Evolutionary conservation across 1,140 invertebrate species (phyloP).

Genomic region (Scylla paramamosain): DNA sequence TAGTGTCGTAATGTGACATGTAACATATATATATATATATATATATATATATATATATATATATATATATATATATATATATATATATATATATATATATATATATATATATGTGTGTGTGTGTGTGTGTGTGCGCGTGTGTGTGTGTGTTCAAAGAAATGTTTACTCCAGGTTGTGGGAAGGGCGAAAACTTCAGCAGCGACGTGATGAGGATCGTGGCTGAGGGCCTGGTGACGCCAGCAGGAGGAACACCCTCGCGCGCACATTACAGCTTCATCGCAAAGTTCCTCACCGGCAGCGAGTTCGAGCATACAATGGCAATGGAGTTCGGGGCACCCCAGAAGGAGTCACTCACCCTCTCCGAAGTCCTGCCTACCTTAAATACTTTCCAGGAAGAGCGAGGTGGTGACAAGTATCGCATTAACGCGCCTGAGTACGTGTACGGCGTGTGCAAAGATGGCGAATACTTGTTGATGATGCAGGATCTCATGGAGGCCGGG

Average conservation of each 20-base stretch:
- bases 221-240: not conserved
- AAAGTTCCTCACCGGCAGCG: not conserved
- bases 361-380: conserved; percentile 1
- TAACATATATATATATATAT: no score
- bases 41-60: no score
- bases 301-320: not conserved
- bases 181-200: conserved; percentile 36
- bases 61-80: no score
- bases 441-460: conserved; percentile 2
- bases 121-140: no score
- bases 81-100: no score
- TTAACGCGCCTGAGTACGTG: conserved; percentile 29
- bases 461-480: conserved; percentile 26
- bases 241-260: not conserved
- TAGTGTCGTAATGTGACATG: no score
- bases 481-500: not conserved
- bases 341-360: not conserved
- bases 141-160: no score
- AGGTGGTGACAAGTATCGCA: not conserved
- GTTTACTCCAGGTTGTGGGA: no score
- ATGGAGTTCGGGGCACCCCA: not conserved
- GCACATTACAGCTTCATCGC: not conserved
- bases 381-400: not conserved
- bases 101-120: no score
- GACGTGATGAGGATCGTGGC: conserved; percentile 38